Percentiles rank a stretch among this genome's conserved stretches.
phyloP scores from a whole-genome alignment of 1,140 invertebrate species.

The Orius insidiosus region DNA sequence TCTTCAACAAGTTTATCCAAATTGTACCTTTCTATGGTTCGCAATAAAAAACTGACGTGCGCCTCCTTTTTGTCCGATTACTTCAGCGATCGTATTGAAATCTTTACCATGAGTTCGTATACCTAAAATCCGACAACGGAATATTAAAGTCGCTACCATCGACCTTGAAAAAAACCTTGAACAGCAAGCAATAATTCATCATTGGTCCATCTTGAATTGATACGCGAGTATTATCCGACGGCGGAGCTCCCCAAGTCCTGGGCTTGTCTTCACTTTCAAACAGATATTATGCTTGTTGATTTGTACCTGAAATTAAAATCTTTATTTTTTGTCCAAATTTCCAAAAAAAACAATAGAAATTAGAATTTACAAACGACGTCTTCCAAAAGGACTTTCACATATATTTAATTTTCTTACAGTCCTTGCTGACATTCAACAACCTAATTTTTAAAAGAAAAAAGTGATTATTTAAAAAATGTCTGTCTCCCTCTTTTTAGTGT shows the following conservation, averaged over 20 bases:
- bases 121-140: slow-evolving; percentile 25
- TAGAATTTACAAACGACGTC: not conserved
- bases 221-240: slow-evolving; percentile 45
- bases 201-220: slow-evolving; percentile 80
- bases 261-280: slow-evolving; percentile 54
- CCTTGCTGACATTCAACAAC: not conserved
- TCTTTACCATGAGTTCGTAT: slow-evolving; percentile 89
- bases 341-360: not conserved
- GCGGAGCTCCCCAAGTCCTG: slow-evolving; percentile 57
- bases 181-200: slow-evolving; percentile 82
- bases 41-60: slow-evolving; percentile 79
- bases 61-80: slow-evolving; percentile 86
- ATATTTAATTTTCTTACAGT: not conserved
- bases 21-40: slow-evolving; percentile 80
- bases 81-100: slow-evolving; percentile 87
- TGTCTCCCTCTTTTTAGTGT: too few species aligned
- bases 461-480: not conserved
- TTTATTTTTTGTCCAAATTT: slow-evolving; percentile 10
- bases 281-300: slow-evolving; percentile 86
- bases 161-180: slow-evolving; percentile 38
- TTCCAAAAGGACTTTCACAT: not conserved
- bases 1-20: slow-evolving; percentile 77
- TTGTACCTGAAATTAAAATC: slow-evolving; percentile 56
- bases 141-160: not conserved
- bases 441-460: not conserved